Percentiles rank a stretch among this genome's conserved stretches.
These are phyloP conservation scores for Apocheima hispidaria DNA, from an alignment of 2,888 invertebrate species.

Conservation along the genomic window DNA sequence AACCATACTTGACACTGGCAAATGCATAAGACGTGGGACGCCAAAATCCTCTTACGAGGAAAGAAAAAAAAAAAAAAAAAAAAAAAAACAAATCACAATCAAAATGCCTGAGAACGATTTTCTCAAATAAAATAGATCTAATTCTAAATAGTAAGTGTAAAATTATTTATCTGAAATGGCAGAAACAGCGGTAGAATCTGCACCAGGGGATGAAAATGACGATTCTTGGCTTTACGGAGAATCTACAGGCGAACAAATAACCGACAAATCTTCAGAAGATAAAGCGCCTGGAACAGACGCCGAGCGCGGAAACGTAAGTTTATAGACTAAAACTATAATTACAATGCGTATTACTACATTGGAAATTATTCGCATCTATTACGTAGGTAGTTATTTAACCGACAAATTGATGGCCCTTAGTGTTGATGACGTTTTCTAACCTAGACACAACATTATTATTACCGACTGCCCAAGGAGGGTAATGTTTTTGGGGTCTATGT, in stretches of 20 bases:
- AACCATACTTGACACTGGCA: too few species aligned
- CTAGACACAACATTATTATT: conserved; percentile 11
- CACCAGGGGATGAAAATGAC: conserved; percentile 88
- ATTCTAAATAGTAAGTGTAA: conserved; percentile 11
- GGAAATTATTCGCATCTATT: background rate
- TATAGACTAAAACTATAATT: background rate
- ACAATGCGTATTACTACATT: too few species aligned
- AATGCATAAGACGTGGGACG: too few species aligned
- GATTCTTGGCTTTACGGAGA: conserved; percentile 96
- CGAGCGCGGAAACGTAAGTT: conserved; percentile 24
- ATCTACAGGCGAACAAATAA: conserved; percentile 82
- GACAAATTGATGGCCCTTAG: background rate
- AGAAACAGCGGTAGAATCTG: conserved; percentile 70
- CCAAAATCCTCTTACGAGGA: too few species aligned
- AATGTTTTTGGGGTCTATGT: too few species aligned
- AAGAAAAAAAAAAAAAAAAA: too few species aligned
- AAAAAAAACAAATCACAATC: too few species aligned
- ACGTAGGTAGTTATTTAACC: background rate
- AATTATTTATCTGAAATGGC: conserved; percentile 63
- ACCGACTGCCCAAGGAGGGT: too few species aligned
- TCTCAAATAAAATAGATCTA: background rate
- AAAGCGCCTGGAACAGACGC: conserved; percentile 48
- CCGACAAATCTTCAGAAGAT: conserved; percentile 54
- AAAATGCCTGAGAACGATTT: background rate
- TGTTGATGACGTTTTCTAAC: conserved; percentile 29